Conservation (phyloP, 2,888 invertebrate genomes). For the Odontocerum albicorne region DNA sequence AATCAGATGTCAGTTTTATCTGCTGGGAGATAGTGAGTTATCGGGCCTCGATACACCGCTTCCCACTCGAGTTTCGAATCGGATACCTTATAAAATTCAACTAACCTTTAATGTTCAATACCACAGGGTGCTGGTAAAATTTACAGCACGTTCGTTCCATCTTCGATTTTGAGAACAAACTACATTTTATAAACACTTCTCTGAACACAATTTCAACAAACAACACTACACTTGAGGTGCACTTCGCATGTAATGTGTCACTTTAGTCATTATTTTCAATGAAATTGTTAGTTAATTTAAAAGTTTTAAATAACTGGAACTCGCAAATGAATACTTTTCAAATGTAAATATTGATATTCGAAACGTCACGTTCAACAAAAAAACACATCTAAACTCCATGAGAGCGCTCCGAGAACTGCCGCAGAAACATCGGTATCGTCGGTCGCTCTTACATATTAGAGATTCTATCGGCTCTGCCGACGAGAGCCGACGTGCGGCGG, state of each 20-base stretch:
- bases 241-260: constrained; percentile 4
- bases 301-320: constrained; percentile 11
- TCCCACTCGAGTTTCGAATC: constrained; percentile 16
- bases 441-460: constrained; percentile 6
- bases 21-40: constrained; percentile 21
- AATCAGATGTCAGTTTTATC: constrained; percentile 27
- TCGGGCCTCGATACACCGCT: constrained; percentile 8
- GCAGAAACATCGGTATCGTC: constrained; percentile 10
- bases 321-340: constrained; percentile 1
- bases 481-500: constrained; percentile 9
- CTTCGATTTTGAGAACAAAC: constrained; percentile 16
- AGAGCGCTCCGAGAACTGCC: constrained; percentile 23
- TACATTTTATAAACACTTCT: constrained; percentile 20
- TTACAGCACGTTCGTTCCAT: constrained; percentile 9
- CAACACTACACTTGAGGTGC: constrained; percentile 3
- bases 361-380: background rate
- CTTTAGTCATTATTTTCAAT: constrained; percentile 6
- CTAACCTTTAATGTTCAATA: constrained; percentile 18
- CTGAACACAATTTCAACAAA: constrained; percentile 6
- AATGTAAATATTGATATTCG: constrained; percentile 8
- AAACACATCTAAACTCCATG: constrained; percentile 6
- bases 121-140: constrained; percentile 11
- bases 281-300: constrained; percentile 1
- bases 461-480: constrained; percentile 15
- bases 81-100: constrained; percentile 10